These are phyloP conservation scores for Rallus limicola DNA, from an alignment of 2,113 vertebrate species.

Conservation along the genomic window DNA sequence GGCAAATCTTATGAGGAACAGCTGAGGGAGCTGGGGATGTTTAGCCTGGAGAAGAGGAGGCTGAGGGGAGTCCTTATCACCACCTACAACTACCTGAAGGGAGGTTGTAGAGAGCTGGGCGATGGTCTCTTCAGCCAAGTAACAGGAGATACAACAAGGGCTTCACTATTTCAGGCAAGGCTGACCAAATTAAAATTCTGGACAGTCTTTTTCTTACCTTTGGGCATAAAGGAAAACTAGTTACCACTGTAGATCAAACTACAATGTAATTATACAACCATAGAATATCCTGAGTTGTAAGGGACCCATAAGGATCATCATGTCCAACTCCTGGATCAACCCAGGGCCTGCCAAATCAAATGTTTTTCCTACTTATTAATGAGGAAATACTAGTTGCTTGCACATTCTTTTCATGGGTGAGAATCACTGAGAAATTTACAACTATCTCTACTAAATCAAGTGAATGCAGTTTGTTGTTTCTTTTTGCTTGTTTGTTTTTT, in stretches of 20 bases:
- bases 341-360: not conserved
- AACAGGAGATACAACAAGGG: too few relatives aligned
- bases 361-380: not conserved
- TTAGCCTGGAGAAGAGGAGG: too few relatives aligned
- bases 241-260: not conserved
- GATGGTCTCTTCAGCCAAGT: too few relatives aligned
- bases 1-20: too few relatives aligned
- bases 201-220: not conserved
- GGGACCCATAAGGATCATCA: too few relatives aligned
- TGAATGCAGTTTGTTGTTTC: fast-evolving
- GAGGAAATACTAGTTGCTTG: not conserved
- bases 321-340: too few relatives aligned
- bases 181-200: not conserved
- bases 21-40: too few relatives aligned
- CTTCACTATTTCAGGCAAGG: not conserved
- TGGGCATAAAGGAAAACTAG: not conserved
- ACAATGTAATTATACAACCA: not conserved
- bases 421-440: not conserved
- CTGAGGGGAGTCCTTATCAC: too few relatives aligned
- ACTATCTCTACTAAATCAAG: not conserved
- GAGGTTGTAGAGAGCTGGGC: too few relatives aligned
- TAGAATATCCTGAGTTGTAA: too few relatives aligned
- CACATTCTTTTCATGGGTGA: fast-evolving
- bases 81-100: too few relatives aligned
- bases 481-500: not conserved